Evolutionary conservation across 2,113 vertebrate species (phyloP).

Genomic region (Dunckerocampus dactyliophorus): DNA sequence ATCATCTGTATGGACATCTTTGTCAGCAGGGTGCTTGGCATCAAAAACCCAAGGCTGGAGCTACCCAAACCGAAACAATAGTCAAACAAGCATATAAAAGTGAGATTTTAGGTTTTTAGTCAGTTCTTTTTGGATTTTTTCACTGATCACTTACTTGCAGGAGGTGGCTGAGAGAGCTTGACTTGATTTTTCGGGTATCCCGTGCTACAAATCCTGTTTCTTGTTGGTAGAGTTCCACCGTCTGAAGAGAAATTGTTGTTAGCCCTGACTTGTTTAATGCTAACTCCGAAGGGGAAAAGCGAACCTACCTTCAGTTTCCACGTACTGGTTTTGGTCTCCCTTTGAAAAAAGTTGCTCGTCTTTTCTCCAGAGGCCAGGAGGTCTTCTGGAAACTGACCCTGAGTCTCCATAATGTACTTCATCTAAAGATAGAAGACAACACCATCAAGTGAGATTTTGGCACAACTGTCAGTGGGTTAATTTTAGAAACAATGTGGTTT

Average conservation of each 20-base stretch:
- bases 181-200: constrained; percentile 3
- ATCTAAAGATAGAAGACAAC: not conserved
- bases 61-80: not conserved
- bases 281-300: too few relatives aligned
- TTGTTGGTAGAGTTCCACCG: not conserved
- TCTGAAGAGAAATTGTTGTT: not conserved
- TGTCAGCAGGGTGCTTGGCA: not conserved
- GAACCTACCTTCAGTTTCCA: constrained; percentile 3
- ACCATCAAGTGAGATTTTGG: not conserved
- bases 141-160: not conserved
- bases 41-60: not conserved
- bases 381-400: constrained; percentile 5
- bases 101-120: too few relatives aligned
- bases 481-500: too few relatives aligned
- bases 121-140: not conserved
- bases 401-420: not conserved
- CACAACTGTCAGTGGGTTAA: not conserved
- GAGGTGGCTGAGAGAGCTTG: not conserved
- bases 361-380: not conserved
- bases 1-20: not conserved
- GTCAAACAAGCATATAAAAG: too few relatives aligned
- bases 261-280: not conserved
- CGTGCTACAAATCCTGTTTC: constrained; percentile 1
- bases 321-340: not conserved
- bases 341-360: not conserved